Conservation (phyloP, 1,140 invertebrate species). For the Oryctes rhinoceros region DNA sequence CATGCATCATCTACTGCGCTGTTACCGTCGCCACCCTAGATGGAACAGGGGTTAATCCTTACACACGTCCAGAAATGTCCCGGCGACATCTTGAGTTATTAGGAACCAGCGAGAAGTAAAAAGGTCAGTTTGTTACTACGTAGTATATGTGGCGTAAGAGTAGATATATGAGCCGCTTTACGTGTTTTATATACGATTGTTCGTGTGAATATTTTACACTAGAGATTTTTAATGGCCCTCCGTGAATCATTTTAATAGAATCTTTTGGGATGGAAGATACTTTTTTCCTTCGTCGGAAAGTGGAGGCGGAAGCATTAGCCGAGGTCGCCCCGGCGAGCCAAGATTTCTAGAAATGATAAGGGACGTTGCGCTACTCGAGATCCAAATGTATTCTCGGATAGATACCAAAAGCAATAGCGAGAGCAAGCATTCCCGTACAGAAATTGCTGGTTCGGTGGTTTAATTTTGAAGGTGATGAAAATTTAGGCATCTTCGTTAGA, state of each 20-base stretch:
- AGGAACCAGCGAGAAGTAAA: slow-evolving; percentile 4
- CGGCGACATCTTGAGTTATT: slow-evolving; percentile 32
- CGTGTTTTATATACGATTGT: not conserved
- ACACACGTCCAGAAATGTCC: slow-evolving; percentile 33
- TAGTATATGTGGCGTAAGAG: not conserved
- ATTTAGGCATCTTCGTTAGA: too few relatives aligned
- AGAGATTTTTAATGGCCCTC: slow-evolving; percentile 10
- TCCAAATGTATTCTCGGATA: too few relatives aligned
- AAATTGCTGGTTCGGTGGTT: too few relatives aligned
- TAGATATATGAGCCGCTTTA: slow-evolving; percentile 19
- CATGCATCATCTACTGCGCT: slow-evolving; percentile 31
- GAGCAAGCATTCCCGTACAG: too few relatives aligned
- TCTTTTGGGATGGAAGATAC: not conserved
- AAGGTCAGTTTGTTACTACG: slow-evolving; percentile 27
- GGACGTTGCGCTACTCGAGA: too few relatives aligned
- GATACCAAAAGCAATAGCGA: too few relatives aligned
- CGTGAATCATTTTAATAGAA: slow-evolving; percentile 9
- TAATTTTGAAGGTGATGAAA: too few relatives aligned
- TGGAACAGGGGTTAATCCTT: slow-evolving; percentile 22
- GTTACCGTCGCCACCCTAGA: not conserved
- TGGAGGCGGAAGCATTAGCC: not conserved
- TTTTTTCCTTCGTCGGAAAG: not conserved
- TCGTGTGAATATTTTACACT: slow-evolving; percentile 32
- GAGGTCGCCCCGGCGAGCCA: not conserved
- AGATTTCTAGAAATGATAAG: not conserved